phyloP scores from a whole-genome alignment of 1,140 invertebrate genomes.

The Caenorhabditis tropicalis region DNA sequence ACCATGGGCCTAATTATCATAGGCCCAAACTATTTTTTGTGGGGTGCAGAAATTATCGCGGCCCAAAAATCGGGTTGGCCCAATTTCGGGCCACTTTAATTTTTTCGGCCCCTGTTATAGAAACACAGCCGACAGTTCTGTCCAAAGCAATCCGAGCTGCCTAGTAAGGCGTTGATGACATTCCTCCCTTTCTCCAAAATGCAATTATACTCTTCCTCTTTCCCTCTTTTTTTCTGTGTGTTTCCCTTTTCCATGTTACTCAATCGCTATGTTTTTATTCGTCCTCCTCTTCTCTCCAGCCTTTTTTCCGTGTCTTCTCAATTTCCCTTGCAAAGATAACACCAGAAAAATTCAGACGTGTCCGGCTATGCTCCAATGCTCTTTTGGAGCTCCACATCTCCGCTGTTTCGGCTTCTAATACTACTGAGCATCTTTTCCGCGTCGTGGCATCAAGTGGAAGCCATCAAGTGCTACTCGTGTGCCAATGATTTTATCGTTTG shows the following conservation, averaged over 20 bases:
- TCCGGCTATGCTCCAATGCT: constrained; percentile 41
- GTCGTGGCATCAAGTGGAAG: neutral
- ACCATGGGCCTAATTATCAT: too few relatives aligned
- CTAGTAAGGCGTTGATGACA: constrained; percentile 30
- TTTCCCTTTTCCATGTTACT: neutral
- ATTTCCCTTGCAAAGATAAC: neutral
- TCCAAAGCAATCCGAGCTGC: neutral
- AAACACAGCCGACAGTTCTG: too few relatives aligned
- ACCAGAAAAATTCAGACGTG: constrained; percentile 17
- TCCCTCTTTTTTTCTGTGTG: neutral
- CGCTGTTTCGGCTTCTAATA: constrained; percentile 11
- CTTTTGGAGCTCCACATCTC: constrained; percentile 29
- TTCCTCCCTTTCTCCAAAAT: too few relatives aligned
- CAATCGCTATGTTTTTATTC: constrained; percentile 27
- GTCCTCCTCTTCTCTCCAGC: neutral
- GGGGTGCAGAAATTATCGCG: too few relatives aligned
- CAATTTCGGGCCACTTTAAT: too few relatives aligned
- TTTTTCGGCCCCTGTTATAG: too few relatives aligned
- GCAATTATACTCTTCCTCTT: constrained; percentile 26
- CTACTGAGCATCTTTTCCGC: neutral
- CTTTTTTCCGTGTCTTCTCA: neutral
- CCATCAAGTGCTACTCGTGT: constrained; percentile 62
- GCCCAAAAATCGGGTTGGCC: too few relatives aligned
- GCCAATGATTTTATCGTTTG: constrained; percentile 66
- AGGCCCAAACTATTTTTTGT: too few relatives aligned